Base-by-base conservation (phyloP, 2,113 vertebrate species). In the Dolichallabes microphthalmus region DNA sequence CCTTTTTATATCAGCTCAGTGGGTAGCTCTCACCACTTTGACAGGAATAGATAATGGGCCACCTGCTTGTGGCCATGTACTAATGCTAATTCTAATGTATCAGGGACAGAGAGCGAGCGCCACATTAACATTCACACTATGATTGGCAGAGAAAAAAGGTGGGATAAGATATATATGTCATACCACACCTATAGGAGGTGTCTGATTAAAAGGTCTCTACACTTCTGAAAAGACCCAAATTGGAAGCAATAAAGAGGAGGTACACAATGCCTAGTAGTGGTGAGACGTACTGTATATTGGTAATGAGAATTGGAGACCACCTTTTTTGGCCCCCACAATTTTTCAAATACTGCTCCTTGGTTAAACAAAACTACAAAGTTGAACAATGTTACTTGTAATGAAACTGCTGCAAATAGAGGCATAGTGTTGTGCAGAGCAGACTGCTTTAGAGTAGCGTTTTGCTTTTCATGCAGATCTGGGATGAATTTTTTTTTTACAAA, bases 21-120 rank as follows among this genome's bases (percentile, higher is more conserved):
- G 27, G 52, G 55, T 52, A 27, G 83, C 57, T 74, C 75, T 71
- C 76, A 80, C 45, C 69, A 68, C 73, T 61, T 63, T 85, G 87
- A 85, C 83, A 74, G 80, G 45, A 88, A 85, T 85, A 55, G 45
- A 76, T 88, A 85, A 88, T 82, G 39, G n/a, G 61, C 74, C 64
- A 61, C 73, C 73, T 55, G 73, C 69, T 82, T 30, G 25, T 5
- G n/a, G 78, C 45, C 66, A 75, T 57, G 52, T 50, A 68, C 84
- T 79, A 82, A 77, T 55, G 71, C 75, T 83, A 82, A 84, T 76
- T 74, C 61, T 80, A 77, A 52, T 61, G 61, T 78, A 76, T 27
- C 14, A 82, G 52, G 64, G 73, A 75, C 71, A 55, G 83, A 77
- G 30, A 17, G 32, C 15, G 25, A 57, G 39, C 63, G 58, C 10